Evolutionary conservation across 2,113 vertebrate genomes (phyloP).

Genomic region (Sinocyclocheilus grahami): DNA sequence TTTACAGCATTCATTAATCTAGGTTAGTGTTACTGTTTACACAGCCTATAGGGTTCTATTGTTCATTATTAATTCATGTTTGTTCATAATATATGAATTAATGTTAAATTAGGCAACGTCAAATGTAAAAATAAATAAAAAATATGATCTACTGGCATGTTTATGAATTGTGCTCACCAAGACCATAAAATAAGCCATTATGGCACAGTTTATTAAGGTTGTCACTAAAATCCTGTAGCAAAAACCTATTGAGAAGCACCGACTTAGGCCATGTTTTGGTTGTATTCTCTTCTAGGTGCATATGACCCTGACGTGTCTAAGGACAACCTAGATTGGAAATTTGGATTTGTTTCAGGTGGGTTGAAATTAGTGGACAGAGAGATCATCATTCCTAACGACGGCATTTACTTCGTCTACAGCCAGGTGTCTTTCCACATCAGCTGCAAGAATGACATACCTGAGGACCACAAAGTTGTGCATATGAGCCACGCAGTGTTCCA

Average conservation of each 20-base stretch:
- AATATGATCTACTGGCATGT: background rate
- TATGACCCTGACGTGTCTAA: background rate
- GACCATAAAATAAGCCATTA: background rate
- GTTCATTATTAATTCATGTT: background rate
- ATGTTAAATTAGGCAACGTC: background rate
- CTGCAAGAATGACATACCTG: conserved; percentile 43
- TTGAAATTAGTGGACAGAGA: conserved; percentile 64
- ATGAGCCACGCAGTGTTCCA: conserved; percentile 68
- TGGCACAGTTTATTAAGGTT: background rate
- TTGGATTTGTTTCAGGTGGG: conserved; percentile 55
- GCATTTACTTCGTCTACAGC: conserved; percentile 78
- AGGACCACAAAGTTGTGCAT: conserved; percentile 45
- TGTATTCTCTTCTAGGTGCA: conserved; percentile 57
- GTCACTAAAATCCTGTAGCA: background rate
- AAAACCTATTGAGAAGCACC: background rate
- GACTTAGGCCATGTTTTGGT: background rate
- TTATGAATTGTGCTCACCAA: background rate
- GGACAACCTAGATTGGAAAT: conserved; percentile 60
- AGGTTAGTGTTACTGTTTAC: background rate
- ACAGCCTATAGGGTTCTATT: background rate
- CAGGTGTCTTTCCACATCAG: conserved; percentile 71
- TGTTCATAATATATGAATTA: no score
- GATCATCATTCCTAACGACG: conserved; percentile 64
- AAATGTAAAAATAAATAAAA: background rate
- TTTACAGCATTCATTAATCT: background rate